Conservation (phyloP, 2,797 vertebrate genomes). For the Gymnothorax javanicus region DNA sequence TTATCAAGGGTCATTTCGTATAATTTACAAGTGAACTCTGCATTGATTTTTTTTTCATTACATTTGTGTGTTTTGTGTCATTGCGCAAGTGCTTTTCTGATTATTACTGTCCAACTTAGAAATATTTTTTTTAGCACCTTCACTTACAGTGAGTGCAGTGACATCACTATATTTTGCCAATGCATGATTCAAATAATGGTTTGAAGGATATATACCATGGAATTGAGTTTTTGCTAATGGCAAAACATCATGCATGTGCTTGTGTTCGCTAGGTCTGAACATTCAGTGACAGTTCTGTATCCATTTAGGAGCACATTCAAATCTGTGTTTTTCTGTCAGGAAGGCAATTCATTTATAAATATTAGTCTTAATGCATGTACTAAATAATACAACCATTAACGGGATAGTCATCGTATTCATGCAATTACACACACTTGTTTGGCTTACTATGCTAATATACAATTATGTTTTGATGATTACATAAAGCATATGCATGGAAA, state of each 20-base stretch:
- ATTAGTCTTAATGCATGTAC: constrained; percentile 9
- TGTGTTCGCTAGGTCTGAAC: neutral
- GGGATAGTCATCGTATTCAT: constrained; percentile 14
- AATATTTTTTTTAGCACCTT: too few relatives aligned
- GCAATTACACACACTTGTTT: constrained; percentile 26
- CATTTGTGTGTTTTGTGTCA: too few relatives aligned
- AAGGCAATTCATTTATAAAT: neutral
- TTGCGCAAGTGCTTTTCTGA: too few relatives aligned
- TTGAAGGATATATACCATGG: neutral
- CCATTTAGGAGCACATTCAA: constrained; percentile 24
- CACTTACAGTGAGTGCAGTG: too few relatives aligned
- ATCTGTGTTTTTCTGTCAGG: neutral
- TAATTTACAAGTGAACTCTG: too few relatives aligned
- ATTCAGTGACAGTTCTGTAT: neutral
- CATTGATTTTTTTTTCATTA: too few relatives aligned
- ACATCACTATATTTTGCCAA: too few relatives aligned
- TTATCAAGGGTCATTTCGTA: too few relatives aligned
- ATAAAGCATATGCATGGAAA: neutral
- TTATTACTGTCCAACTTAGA: too few relatives aligned
- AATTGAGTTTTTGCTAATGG: neutral
- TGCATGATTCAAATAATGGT: neutral
- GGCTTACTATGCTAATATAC: constrained; percentile 19
- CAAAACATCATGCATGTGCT: constrained; percentile 15
- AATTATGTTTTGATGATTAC: neutral
- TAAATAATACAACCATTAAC: constrained; percentile 7